Conservation (phyloP, 2,113 vertebrate species). For the Centropus unirufus region DNA sequence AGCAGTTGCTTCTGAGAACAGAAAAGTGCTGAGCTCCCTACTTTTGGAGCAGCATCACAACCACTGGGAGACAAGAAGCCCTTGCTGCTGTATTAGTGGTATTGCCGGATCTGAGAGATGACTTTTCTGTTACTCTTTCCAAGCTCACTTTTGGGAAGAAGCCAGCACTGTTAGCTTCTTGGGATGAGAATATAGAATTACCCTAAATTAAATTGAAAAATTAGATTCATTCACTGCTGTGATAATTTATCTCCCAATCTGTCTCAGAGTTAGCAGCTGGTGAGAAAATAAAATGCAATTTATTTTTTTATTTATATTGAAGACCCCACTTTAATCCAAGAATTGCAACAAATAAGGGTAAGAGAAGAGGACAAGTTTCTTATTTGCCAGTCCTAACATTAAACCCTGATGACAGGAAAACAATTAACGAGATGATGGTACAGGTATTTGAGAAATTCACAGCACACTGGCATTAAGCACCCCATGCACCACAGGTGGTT, state of each 20-base stretch:
- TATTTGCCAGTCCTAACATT: conserved; percentile 48
- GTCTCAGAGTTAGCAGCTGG: conserved; percentile 80
- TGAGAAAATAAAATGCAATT: conserved; percentile 83
- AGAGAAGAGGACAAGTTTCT: conserved; percentile 53
- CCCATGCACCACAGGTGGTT: not conserved
- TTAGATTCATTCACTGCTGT: conserved; percentile 84
- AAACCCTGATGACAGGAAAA: not conserved
- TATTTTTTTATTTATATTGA: conserved; percentile 61
- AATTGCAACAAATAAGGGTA: conserved; percentile 59
- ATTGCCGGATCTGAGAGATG: not conserved
- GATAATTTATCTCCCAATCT: conserved; percentile 85
- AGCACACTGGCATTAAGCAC: not conserved
- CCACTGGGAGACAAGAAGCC: not conserved
- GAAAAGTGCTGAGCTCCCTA: not conserved
- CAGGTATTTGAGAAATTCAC: not conserved
- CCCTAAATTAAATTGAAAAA: conserved; percentile 84
- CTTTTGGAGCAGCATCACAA: fast-evolving
- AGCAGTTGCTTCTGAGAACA: not conserved
- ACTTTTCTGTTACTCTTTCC: not conserved
- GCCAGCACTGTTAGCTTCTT: conserved; percentile 75
- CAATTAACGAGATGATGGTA: not conserved
- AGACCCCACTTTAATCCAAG: conserved; percentile 58
- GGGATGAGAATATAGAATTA: conserved; percentile 81
- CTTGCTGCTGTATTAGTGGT: not conserved
- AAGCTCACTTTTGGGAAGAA: conserved; percentile 57